These are phyloP conservation scores for Vultur gryphus DNA, from an alignment of 2,797 vertebrate species.

Conservation along the genomic window DNA sequence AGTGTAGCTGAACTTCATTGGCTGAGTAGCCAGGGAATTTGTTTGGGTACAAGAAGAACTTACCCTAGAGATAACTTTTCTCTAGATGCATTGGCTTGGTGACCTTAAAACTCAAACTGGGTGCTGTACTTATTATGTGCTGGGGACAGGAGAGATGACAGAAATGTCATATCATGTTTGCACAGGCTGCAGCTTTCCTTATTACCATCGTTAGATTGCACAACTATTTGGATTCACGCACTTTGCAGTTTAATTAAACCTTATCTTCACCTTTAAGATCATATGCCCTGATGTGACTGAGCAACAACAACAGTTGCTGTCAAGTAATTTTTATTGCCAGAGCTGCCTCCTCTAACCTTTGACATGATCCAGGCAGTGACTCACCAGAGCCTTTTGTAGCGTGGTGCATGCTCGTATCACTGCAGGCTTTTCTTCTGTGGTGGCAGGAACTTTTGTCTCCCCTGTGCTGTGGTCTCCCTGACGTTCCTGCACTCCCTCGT, in stretches of 20 bases:
- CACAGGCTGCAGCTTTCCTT: not conserved
- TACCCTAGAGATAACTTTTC: not conserved
- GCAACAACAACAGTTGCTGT: not conserved
- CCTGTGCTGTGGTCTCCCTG: not conserved
- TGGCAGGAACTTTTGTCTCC: not conserved
- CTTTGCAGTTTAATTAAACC: not conserved
- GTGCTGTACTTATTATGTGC: not conserved
- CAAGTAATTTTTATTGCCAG: not conserved
- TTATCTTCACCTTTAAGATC: not conserved
- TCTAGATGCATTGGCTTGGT: not conserved
- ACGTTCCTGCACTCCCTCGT: fast-evolving
- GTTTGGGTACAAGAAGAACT: not conserved
- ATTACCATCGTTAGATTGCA: not conserved
- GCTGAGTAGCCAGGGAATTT: not conserved
- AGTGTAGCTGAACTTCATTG: not conserved
- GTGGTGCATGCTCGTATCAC: fast-evolving
- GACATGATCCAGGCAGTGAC: not conserved
- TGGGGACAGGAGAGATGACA: not conserved
- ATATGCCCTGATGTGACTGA: not conserved
- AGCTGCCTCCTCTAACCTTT: not conserved
- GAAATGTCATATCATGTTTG: not conserved
- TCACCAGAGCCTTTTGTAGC: not conserved
- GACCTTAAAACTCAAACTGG: not conserved
- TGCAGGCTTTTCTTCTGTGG: not conserved
- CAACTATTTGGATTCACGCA: not conserved